Evolutionary conservation across 2,888 invertebrate genomes (phyloP).

Genomic region (Strigamia crassipes): DNA sequence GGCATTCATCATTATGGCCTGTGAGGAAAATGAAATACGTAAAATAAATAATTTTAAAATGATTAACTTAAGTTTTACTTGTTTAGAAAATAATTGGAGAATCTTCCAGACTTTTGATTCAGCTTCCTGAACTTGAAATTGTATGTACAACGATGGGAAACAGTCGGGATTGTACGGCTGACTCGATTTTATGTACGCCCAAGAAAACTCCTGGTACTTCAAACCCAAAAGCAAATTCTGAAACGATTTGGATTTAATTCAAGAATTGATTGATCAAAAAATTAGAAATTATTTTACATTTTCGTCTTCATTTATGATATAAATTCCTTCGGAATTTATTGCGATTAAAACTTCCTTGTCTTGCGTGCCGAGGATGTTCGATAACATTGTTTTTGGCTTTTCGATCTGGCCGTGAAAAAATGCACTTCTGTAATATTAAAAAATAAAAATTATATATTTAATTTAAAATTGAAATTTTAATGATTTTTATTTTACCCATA

Average conservation of each 20-base stretch:
- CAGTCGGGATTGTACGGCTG: constrained; percentile 80
- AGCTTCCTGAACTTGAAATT: constrained; percentile 81
- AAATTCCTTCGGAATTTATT: constrained; percentile 82
- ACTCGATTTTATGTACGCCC: constrained; percentile 88
- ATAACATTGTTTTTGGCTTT: constrained; percentile 80
- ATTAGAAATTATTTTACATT: constrained; percentile 65
- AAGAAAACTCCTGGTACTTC: constrained; percentile 85
- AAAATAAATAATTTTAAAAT: not conserved
- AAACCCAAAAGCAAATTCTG: constrained; percentile 82
- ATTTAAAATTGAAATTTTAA: not conserved
- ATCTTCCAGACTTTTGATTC: constrained; percentile 79
- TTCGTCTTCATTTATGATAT: constrained; percentile 81
- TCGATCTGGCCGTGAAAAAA: constrained; percentile 95
- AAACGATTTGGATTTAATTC: constrained; percentile 1
- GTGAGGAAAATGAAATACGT: constrained; percentile 38
- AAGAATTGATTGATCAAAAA: not conserved
- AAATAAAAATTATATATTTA: constrained; percentile 44
- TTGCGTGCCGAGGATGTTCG: constrained; percentile 80
- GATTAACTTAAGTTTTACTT: constrained; percentile 56
- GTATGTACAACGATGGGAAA: constrained; percentile 88
- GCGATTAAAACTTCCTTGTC: constrained; percentile 87
- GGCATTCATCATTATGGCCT: constrained; percentile 84
- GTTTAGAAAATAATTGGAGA: constrained; percentile 68
- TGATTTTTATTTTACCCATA: constrained; percentile 70
- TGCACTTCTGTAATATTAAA: constrained; percentile 70